Evolutionary conservation across 2,888 invertebrate genomes (phyloP).

Genomic region (Macropis europaea): DNA sequence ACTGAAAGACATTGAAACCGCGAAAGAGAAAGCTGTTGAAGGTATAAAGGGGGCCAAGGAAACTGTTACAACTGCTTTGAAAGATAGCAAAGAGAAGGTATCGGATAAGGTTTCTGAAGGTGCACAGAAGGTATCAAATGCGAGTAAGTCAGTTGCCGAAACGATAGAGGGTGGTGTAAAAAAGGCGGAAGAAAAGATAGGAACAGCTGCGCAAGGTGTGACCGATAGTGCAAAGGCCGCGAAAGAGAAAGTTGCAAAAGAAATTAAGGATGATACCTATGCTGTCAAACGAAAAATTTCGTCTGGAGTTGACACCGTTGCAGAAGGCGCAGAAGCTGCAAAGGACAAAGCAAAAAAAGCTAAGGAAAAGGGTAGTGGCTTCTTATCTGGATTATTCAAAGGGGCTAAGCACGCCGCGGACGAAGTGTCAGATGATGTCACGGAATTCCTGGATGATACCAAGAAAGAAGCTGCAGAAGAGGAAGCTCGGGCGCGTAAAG

Average conservation of each 20-base stretch:
- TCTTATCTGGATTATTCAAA: conserved; percentile 62
- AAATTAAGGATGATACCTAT: conserved; percentile 65
- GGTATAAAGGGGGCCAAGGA: conserved; percentile 29
- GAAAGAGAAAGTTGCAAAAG: conserved; percentile 68
- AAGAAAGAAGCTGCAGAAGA: conserved; percentile 68
- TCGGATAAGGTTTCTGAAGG: conserved; percentile 45
- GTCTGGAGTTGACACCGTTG: conserved; percentile 41
- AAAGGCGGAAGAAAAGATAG: conserved; percentile 50
- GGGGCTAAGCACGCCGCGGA: conserved; percentile 56
- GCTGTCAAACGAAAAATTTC: conserved; percentile 54
- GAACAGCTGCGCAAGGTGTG: conserved; percentile 18
- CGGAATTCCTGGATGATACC: conserved; percentile 81
- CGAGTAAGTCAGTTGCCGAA: conserved; percentile 32
- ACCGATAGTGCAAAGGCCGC: conserved; percentile 40
- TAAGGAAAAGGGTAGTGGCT: conserved; percentile 63
- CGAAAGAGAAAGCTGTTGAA: conserved; percentile 43
- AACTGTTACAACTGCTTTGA: conserved; percentile 19
- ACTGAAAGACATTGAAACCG: conserved; percentile 29
- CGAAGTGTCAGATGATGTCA: conserved; percentile 63
- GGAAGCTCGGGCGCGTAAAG: conserved; percentile 50
- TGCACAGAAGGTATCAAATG: conserved; percentile 18
- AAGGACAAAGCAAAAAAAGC: conserved; percentile 61
- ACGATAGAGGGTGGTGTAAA: conserved; percentile 73
- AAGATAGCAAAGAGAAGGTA: conserved; percentile 44
- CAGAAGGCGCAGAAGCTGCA: conserved; percentile 41